Evolutionary conservation across 2,113 vertebrate genomes (phyloP), one percentile per base, ranked within the genome.

Genomic region (Phalacrocorax aristotelis): DNA sequence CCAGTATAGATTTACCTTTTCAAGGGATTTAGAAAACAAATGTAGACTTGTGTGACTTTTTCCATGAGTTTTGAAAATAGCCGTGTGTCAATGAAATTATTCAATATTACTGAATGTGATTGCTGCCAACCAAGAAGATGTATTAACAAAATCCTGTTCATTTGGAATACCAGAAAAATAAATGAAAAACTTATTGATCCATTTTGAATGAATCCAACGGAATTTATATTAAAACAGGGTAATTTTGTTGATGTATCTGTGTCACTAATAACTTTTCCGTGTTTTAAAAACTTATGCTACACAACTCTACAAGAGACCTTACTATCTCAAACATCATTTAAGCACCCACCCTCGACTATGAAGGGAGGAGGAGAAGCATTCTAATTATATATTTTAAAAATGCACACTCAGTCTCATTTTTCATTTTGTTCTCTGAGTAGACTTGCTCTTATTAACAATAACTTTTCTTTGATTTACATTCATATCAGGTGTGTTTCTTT

Each of bases 171-270:
- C 38, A 58, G 29, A 58, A 90, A 94, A 95, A 82, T 74, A 94
- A 96, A 90, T 46, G 7, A 92, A 93, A 93, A 51, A 60, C 13
- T 49, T 85, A 81, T 80, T 83, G 92, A 97, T 87, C n/a, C 1
- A 23, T 83, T 89, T 92, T 88, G 42, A 68, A 83, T 5, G 4
- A 93, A 81, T 90, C 86, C 71, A 83, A 9, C 1, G 2, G 40
- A 58, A 75, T 32, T 55, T 66, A 23, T 48, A 70, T 62, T 49
- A 70, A 90, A 93, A 18, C 10, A 38, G 7, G 10, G 21, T 87
- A 8, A n/a, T 60, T 90, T 83, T 87, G 44, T 88, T 57, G 52
- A 77, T 91, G 19, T 17, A 69, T 36, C n/a, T 85, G 9, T 61
- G 66, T 91, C 25, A 62, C 40, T 77, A 80, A 83, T 26, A 69